Evolutionary conservation across 2,888 invertebrate genomes (phyloP).

Genomic region (Diachrysia chrysitis): DNA sequence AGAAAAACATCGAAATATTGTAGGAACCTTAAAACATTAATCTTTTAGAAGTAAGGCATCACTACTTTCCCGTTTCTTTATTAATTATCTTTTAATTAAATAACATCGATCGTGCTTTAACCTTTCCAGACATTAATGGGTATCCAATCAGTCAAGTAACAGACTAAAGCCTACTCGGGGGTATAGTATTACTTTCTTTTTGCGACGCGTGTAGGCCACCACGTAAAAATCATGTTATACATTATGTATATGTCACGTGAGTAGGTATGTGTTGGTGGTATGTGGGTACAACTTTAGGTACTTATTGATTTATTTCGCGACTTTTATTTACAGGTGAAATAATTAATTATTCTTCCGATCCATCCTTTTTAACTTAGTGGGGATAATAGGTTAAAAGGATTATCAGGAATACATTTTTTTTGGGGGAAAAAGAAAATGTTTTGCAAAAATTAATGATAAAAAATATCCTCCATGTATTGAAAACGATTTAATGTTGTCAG

Average conservation of each 20-base stretch:
- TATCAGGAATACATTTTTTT: too few species aligned
- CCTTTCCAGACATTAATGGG: slow-evolving; percentile 3
- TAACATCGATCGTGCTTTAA: not conserved
- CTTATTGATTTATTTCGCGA: not conserved
- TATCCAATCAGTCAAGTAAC: not conserved
- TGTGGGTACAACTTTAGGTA: not conserved
- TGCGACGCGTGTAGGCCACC: slow-evolving; percentile 11
- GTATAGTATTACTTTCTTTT: not conserved
- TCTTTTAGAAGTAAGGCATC: not conserved
- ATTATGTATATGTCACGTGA: slow-evolving; percentile 6
- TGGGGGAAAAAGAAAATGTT: too few species aligned
- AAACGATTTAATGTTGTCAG: too few species aligned
- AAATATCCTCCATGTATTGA: too few species aligned
- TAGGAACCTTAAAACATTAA: not conserved
- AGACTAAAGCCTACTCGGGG: not conserved
- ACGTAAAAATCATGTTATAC: slow-evolving; percentile 16
- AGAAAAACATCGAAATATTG: not conserved
- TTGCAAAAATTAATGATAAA: too few species aligned
- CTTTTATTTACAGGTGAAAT: not conserved
- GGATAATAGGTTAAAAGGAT: too few species aligned
- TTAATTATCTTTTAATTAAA: not conserved
- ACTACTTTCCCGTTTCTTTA: not conserved
- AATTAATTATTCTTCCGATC: not conserved
- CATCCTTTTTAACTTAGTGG: not conserved
- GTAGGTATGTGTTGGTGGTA: not conserved